These are phyloP conservation scores for Lamellibrachia satsuma DNA, from an alignment of 2,888 invertebrate genomes.

Conservation along the genomic window DNA sequence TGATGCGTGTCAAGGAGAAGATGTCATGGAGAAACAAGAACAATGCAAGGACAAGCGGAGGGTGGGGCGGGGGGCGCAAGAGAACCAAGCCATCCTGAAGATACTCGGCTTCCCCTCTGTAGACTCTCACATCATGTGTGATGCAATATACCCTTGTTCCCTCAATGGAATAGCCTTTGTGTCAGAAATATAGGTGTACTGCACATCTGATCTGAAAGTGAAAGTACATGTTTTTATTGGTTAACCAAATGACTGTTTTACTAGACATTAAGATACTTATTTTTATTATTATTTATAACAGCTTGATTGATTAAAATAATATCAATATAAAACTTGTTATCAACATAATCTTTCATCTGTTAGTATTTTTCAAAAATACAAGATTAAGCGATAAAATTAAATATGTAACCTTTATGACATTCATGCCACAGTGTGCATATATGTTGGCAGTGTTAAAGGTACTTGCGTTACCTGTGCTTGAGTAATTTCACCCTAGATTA, in stretches of 20 bases:
- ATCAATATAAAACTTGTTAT: too few relatives aligned
- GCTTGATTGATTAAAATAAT: too few relatives aligned
- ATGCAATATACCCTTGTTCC: not conserved
- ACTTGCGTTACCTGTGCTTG: not conserved
- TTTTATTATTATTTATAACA: too few relatives aligned
- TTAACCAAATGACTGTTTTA: too few relatives aligned
- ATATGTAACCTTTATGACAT: not conserved
- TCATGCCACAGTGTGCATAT: not conserved
- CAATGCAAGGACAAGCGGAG: constrained; percentile 45
- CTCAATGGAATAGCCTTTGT: not conserved
- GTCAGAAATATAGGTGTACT: not conserved
- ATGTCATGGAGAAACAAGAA: constrained; percentile 54
- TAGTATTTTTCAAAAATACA: too few relatives aligned
- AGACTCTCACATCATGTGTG: not conserved
- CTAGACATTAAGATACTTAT: too few relatives aligned
- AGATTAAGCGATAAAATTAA: too few relatives aligned
- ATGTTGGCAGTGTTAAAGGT: not conserved
- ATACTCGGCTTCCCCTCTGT: not conserved
- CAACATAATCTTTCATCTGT: too few relatives aligned
- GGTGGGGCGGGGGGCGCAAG: constrained; percentile 59
- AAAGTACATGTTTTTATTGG: not conserved
- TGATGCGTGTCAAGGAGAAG: constrained; percentile 46
- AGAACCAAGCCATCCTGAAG: not conserved
- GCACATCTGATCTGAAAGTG: not conserved
- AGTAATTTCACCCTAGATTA: not conserved